phyloP scores from a whole-genome alignment of 1,140 invertebrate species.

The Ptiloglossa arizonensis region DNA sequence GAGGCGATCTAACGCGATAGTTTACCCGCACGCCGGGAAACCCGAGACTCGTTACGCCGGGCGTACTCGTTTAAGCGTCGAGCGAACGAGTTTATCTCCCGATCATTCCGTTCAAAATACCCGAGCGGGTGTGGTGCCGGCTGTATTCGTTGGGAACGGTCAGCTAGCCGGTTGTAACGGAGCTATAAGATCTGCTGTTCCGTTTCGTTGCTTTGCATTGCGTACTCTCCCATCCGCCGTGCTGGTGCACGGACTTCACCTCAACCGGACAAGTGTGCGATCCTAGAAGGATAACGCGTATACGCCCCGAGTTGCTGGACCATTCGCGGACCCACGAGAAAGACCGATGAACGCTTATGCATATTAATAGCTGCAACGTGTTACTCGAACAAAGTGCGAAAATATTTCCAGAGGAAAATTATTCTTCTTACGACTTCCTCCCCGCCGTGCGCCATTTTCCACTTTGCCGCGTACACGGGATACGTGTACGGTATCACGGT shows the following conservation, averaged over 20 bases:
- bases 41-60: slow-evolving; percentile 42
- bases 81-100: slow-evolving; percentile 63
- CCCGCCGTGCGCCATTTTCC: no score
- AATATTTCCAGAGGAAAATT: not conserved
- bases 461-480: no score
- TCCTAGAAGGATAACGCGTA: slow-evolving; percentile 59
- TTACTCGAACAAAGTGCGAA: slow-evolving; percentile 2
- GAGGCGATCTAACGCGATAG: slow-evolving; percentile 35
- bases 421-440: no score
- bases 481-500: no score
- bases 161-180: slow-evolving; percentile 68
- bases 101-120: slow-evolving; percentile 69
- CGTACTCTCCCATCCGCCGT: slow-evolving; percentile 38
- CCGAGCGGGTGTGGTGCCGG: slow-evolving; percentile 67
- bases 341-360: slow-evolving; percentile 40
- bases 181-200: slow-evolving; percentile 69
- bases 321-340: slow-evolving; percentile 40
- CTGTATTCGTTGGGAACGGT: slow-evolving; percentile 64
- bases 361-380: slow-evolving; percentile 43
- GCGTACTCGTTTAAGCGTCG: slow-evolving; percentile 44
- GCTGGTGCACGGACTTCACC: slow-evolving; percentile 22
- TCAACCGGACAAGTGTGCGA: slow-evolving; percentile 58
- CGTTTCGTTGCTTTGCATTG: slow-evolving; percentile 68
- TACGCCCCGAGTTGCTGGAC: slow-evolving; percentile 36
- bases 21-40: slow-evolving; percentile 28